phyloP scores from a whole-genome alignment of 2,888 invertebrate species.

The Drosophila maculinotata region DNA sequence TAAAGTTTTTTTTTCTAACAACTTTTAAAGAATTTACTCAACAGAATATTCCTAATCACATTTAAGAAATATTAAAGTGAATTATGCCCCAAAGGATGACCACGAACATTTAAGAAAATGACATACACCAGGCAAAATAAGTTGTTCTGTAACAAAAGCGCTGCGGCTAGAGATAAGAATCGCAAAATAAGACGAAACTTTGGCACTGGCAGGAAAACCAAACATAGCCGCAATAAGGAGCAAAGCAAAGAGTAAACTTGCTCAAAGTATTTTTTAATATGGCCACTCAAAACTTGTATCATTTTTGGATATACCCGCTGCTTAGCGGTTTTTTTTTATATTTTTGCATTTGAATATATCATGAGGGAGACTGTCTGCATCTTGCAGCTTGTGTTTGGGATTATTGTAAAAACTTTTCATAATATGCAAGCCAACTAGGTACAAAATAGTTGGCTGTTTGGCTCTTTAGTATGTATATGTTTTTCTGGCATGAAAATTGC shows the following conservation, averaged over 20 bases:
- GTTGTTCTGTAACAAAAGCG: constrained; percentile 5
- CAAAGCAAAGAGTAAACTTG: constrained; percentile 45
- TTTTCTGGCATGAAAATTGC: constrained; percentile 17
- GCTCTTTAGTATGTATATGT: neutral
- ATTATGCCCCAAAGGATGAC: constrained; percentile 11
- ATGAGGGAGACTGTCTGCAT: constrained; percentile 29
- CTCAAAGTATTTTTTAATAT: constrained; percentile 53
- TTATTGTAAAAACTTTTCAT: constrained; percentile 33
- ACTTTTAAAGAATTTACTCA: too few relatives aligned
- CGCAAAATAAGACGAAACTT: constrained; percentile 23
- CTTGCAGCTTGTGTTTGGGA: constrained; percentile 33
- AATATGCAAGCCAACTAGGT: constrained; percentile 25
- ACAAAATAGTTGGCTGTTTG: constrained; percentile 6
- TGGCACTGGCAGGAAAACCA: constrained; percentile 10
- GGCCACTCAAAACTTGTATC: constrained; percentile 29
- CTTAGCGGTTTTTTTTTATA: neutral
- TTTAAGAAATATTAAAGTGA: constrained; percentile 7
- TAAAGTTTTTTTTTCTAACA: neutral
- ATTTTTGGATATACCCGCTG: constrained; percentile 5
- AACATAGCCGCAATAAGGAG: constrained; percentile 36
- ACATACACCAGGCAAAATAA: neutral
- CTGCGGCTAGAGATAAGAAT: constrained; percentile 8
- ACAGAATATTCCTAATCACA: constrained; percentile 11
- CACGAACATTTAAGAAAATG: constrained; percentile 9
- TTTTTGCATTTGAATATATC: constrained; percentile 13